Conservation (phyloP, 2,113 vertebrate genomes). For the Poeciliopsis retropinna region DNA sequence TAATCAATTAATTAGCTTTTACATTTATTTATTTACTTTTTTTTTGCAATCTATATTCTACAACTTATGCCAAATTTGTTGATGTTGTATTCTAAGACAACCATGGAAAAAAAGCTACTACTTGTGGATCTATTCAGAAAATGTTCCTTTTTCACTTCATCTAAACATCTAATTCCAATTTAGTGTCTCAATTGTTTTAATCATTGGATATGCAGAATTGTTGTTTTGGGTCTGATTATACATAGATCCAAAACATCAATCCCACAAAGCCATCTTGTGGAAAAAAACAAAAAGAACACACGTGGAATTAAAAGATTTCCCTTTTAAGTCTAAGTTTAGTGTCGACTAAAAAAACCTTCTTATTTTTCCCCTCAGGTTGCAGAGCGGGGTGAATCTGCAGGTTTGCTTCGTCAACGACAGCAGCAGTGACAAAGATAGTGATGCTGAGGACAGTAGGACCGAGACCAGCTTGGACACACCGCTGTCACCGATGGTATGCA, state of each 20-base stretch:
- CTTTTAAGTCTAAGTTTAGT: neutral
- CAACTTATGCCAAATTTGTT: too few relatives aligned
- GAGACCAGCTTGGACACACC: slow-evolving; percentile 97
- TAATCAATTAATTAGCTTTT: too few relatives aligned
- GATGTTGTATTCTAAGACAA: too few relatives aligned
- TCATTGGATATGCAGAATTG: too few relatives aligned
- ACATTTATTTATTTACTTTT: too few relatives aligned
- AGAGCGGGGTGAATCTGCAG: slow-evolving; percentile 95
- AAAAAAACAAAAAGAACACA: neutral
- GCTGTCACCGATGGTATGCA: slow-evolving; percentile 89
- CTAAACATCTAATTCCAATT: too few relatives aligned
- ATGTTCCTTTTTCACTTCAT: neutral
- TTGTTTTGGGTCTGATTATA: neutral
- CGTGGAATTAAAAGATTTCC: neutral
- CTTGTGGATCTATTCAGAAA: neutral
- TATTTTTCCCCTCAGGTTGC: slow-evolving; percentile 76
- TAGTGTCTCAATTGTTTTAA: too few relatives aligned
- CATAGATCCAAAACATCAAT: neutral
- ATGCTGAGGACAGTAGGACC: slow-evolving; percentile 95
- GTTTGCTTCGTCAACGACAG: slow-evolving; percentile 98
- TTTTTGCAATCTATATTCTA: too few relatives aligned
- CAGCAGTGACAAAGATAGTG: slow-evolving; percentile 96
- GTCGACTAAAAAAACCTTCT: neutral
- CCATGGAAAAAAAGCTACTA: too few relatives aligned
- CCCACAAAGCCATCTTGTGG: neutral